Evolutionary conservation across 2,888 invertebrate genomes (phyloP), one percentile per base, ranked within the genome.

Genomic region (Tuberolachnus salignus): DNA sequence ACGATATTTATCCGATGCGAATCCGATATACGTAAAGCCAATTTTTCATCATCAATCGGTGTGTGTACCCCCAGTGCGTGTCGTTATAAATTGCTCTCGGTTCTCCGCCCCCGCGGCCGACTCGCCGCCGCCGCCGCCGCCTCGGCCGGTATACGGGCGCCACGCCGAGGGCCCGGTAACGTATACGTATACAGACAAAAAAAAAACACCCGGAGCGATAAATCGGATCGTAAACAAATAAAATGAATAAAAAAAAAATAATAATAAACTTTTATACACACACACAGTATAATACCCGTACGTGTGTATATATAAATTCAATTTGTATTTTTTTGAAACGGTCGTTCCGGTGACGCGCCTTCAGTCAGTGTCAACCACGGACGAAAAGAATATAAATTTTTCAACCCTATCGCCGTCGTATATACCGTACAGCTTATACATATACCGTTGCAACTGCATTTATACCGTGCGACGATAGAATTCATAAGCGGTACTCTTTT

Each of bases 161-260:
- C 44, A 11, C n/a, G n/a, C n/a, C n/a, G n/a, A n/a, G n/a, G n/a
- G n/a, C n/a, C 16, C 6, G 13, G 42, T 23, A 21, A 4, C 3
- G 6, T 34, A 34, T 34, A 34, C 34, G 34, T 34, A 34, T 34
- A 34, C 6, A n/a, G n/a, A 34, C 34, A 6, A 4, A 34, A 3
- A 34, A 34, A 34, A 34, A 34, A 34, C 34, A 6, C 34, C 34
- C 3, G 3, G 21, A 21, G 14, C 53, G 26, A 78, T 78, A 78
- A 78, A 78, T 78, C 67, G 67, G 59, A 69, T 69, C 59, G 78
- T 49, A 78, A 78, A 67, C 67, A 67, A 78, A 78, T 46, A 67
- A 57, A 75, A 75, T 46, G 67, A 66, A 67, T 55, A 57, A 34
- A 67, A 53, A 46, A 59, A 46, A 59, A 51, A 49, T 1, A 49